Evolutionary conservation across 2,888 invertebrate genomes (phyloP).

Genomic region (Microchrysa polita): DNA sequence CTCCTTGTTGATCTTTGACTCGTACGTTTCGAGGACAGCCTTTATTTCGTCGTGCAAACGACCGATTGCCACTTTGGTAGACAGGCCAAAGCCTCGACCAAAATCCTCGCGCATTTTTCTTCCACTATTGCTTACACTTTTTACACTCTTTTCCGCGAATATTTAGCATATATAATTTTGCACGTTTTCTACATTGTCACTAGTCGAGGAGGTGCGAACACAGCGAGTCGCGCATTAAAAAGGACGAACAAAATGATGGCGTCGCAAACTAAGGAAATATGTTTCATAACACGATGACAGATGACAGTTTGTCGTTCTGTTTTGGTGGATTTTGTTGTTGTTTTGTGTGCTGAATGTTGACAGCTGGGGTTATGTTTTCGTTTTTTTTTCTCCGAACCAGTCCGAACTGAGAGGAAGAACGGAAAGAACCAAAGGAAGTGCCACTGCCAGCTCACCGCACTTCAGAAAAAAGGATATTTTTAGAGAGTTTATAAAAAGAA

Average conservation of each 20-base stretch:
- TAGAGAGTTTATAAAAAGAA: no score
- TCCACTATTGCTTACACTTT: background rate
- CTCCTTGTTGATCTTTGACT: conserved; percentile 69
- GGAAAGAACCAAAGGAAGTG: no score
- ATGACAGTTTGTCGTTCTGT: conserved; percentile 30
- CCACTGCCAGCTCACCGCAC: no score
- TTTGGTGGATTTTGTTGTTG: conserved; percentile 22
- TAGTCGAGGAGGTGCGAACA: background rate
- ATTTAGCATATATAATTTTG: background rate
- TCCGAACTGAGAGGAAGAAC: no score
- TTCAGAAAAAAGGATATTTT: no score
- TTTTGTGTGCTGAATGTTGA: background rate
- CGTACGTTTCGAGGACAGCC: conserved; percentile 71
- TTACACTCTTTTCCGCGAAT: background rate
- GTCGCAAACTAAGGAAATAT: background rate
- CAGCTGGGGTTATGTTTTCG: background rate
- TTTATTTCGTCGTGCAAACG: conserved; percentile 77
- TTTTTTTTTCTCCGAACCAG: no score
- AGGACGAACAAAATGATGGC: conserved; percentile 1
- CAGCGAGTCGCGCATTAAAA: conserved; percentile 1
- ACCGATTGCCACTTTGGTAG: conserved; percentile 74
- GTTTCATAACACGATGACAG: conserved; percentile 26
- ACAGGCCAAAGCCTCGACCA: conserved; percentile 65
- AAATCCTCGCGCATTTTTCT: conserved; percentile 25
- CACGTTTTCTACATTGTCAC: conserved; percentile 20